A percentile compares a stretch with the other conserved stretches of the same genome.
Evolutionary conservation across 2,888 invertebrate genomes (phyloP).

Genomic region (Chloromyia formosa): DNA sequence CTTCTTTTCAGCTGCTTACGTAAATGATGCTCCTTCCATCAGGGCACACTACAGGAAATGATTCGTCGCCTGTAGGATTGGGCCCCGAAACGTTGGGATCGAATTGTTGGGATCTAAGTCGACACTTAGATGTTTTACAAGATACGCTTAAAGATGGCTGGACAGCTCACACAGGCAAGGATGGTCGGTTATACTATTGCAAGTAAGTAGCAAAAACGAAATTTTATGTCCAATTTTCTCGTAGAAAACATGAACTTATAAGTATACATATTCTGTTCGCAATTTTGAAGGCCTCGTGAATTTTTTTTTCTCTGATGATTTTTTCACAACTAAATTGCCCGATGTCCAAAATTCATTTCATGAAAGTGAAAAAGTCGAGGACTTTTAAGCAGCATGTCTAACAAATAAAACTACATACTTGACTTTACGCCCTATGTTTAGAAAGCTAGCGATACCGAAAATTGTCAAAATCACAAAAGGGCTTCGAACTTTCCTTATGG

Average conservation of each 20-base stretch:
- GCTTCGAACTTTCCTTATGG: too few species aligned
- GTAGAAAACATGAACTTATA: too few species aligned
- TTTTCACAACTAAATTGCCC: too few species aligned
- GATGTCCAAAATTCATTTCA: too few species aligned
- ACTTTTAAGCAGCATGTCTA: too few species aligned
- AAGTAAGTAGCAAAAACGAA: slow-evolving; percentile 74
- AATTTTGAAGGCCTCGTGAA: slow-evolving; percentile 6
- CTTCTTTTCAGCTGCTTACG: slow-evolving; percentile 29
- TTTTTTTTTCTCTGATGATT: too few species aligned
- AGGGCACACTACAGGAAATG: slow-evolving; percentile 62
- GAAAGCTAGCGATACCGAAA: too few species aligned
- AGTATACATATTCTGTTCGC: not conserved
- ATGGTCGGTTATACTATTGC: slow-evolving; percentile 88
- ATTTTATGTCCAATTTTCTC: too few species aligned
- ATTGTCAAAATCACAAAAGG: too few species aligned
- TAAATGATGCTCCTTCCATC: slow-evolving; percentile 64
- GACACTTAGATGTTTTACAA: slow-evolving; percentile 68
- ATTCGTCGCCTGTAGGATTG: slow-evolving; percentile 54
- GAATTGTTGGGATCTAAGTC: slow-evolving; percentile 59
- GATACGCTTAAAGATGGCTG: slow-evolving; percentile 75
- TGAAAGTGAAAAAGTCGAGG: too few species aligned
- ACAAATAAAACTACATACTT: too few species aligned
- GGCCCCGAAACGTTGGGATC: slow-evolving; percentile 47
- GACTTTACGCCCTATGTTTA: too few species aligned
- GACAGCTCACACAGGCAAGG: slow-evolving; percentile 81